These are phyloP conservation scores for Sinhomidia bicolor DNA, from an alignment of 2,888 invertebrate genomes.

Conservation along the genomic window DNA sequence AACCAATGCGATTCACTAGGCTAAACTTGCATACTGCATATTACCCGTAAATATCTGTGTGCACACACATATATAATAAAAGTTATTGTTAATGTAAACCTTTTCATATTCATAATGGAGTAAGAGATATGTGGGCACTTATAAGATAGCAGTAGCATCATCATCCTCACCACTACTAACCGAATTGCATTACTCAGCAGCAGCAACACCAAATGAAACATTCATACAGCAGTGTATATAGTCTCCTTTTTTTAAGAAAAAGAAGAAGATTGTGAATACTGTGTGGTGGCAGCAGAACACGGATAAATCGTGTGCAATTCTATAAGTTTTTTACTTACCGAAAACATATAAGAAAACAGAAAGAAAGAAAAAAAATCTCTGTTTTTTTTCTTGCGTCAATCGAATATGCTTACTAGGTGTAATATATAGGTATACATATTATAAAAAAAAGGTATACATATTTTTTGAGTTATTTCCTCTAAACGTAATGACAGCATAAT, in stretches of 20 bases:
- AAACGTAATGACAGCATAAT: constrained; percentile 69
- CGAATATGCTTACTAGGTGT: not conserved
- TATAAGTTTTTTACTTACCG: not conserved
- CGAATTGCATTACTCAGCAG: constrained; percentile 47
- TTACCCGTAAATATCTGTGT: no score
- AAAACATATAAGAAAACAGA: not conserved
- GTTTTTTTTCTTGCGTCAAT: not conserved
- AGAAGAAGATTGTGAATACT: not conserved
- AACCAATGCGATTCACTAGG: not conserved
- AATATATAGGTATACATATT: constrained; percentile 10
- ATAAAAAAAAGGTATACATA: not conserved
- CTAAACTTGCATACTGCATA: not conserved
- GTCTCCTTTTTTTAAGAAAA: not conserved
- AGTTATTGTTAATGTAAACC: not conserved
- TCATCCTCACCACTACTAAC: not conserved
- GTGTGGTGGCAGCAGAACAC: not conserved
- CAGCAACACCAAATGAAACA: constrained; percentile 42
- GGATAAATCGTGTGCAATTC: constrained; percentile 16
- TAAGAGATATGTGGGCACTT: not conserved
- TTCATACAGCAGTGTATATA: no score
- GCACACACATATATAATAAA: not conserved
- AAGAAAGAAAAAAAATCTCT: not conserved
- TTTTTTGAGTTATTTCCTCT: constrained; percentile 60
- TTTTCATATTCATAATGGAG: constrained; percentile 13
- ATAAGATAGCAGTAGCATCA: not conserved